phyloP scores from a whole-genome alignment of 2,113 vertebrate species.

The Irena cyanogastra region DNA sequence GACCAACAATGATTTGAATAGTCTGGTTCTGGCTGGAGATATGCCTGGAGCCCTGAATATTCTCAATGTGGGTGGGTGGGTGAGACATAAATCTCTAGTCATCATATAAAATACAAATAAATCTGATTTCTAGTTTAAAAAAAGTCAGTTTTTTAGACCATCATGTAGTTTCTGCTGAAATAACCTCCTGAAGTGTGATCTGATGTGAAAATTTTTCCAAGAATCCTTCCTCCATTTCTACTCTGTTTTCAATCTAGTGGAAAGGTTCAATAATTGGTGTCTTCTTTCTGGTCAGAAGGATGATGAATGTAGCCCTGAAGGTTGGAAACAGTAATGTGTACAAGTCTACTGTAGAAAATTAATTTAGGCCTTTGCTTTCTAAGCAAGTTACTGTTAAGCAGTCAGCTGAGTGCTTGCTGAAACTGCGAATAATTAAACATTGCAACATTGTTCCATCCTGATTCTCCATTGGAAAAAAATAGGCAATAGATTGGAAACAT shows the following conservation, averaged over 20 bases:
- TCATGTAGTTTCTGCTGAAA: background rate
- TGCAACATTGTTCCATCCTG: background rate
- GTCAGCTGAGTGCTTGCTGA: background rate
- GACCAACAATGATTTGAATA: conserved; percentile 29
- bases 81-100: conserved; percentile 30
- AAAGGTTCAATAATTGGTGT: background rate
- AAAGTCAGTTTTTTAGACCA: background rate
- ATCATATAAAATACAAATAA: conserved; percentile 38
- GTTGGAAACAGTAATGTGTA: conserved; percentile 7
- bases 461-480: background rate
- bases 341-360: background rate
- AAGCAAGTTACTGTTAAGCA: conserved; percentile 16
- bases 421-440: background rate
- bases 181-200: background rate
- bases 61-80: conserved; percentile 30
- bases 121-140: background rate
- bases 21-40: background rate
- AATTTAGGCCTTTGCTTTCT: conserved; percentile 27
- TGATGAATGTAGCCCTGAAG: conserved; percentile 39
- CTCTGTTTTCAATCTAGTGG: background rate
- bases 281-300: conserved; percentile 13
- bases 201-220: background rate
- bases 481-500: background rate
- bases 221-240: background rate
- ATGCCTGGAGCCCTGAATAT: background rate